A percentile compares a stretch with the other conserved stretches of the same genome.
phyloP scores from a whole-genome alignment of 2,888 invertebrate species.

The Myopa testacea region DNA sequence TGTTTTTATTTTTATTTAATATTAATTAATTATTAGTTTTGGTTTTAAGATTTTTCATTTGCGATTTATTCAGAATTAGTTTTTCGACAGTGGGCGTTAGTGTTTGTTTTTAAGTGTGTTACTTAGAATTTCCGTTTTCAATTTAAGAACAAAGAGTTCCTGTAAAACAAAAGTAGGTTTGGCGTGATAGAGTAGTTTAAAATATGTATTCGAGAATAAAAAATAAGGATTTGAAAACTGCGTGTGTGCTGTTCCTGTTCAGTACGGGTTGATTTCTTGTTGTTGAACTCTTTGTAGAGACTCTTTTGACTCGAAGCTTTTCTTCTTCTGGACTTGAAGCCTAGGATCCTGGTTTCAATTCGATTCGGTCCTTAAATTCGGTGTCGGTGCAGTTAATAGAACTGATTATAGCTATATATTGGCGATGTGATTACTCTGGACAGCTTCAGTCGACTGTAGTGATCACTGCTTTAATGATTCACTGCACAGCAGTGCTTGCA shows the following conservation, averaged over 20 bases:
- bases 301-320: conserved; percentile 24
- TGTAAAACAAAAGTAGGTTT: conserved; percentile 28
- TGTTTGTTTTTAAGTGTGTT: conserved; percentile 26
- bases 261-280: conserved; percentile 43
- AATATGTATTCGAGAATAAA: conserved; percentile 43
- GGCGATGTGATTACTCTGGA: neutral
- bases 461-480: neutral
- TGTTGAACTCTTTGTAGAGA: conserved; percentile 8
- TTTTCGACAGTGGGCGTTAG: conserved; percentile 45
- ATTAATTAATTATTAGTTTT: conserved; percentile 41
- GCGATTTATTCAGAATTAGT: conserved; percentile 41
- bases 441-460: neutral
- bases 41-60: conserved; percentile 41
- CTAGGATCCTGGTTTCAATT: no score
- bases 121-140: conserved; percentile 39
- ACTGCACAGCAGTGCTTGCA: neutral
- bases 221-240: conserved; percentile 37
- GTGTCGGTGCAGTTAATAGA: neutral
- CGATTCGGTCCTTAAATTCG: no score
- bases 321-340: neutral
- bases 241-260: conserved; percentile 33
- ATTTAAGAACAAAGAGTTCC: conserved; percentile 27
- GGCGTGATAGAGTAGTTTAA: conserved; percentile 32
- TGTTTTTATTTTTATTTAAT: conserved; percentile 38
- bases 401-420: neutral